phyloP scores from a whole-genome alignment of 2,113 vertebrate genomes.

The Bos indicus region DNA sequence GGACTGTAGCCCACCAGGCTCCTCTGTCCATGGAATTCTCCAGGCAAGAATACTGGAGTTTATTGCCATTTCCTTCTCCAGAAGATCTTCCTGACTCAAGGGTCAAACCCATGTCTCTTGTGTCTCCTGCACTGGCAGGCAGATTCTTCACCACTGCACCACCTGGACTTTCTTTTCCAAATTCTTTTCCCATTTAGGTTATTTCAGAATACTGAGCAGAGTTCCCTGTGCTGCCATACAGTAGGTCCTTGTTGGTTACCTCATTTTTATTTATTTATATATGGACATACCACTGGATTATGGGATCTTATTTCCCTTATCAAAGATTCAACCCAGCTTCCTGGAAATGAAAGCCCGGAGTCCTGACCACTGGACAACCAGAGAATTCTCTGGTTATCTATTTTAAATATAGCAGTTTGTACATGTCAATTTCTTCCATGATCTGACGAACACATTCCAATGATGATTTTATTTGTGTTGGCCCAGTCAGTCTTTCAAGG shows the following conservation, averaged over 20 bases:
- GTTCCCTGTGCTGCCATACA: neutral
- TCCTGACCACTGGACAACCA: neutral
- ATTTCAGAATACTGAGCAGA: neutral
- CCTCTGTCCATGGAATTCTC: neutral
- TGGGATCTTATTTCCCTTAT: neutral
- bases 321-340: neutral
- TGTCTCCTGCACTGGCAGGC: neutral
- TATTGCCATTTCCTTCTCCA: neutral
- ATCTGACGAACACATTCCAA: neutral
- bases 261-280: neutral
- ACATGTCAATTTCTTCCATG: neutral
- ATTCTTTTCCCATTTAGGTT: neutral
- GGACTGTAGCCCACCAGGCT: neutral
- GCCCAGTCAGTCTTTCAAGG: neutral
- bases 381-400: neutral
- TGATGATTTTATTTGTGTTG: neutral
- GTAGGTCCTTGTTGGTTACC: neutral
- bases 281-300: neutral
- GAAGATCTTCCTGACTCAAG: neutral
- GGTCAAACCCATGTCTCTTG: neutral
- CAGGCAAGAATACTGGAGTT: neutral
- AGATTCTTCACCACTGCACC: neutral
- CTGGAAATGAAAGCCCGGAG: fast-evolving
- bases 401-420: neutral
- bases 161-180: neutral